phyloP scores from a whole-genome alignment of 2,888 invertebrate species.

The Aromia moschata region DNA sequence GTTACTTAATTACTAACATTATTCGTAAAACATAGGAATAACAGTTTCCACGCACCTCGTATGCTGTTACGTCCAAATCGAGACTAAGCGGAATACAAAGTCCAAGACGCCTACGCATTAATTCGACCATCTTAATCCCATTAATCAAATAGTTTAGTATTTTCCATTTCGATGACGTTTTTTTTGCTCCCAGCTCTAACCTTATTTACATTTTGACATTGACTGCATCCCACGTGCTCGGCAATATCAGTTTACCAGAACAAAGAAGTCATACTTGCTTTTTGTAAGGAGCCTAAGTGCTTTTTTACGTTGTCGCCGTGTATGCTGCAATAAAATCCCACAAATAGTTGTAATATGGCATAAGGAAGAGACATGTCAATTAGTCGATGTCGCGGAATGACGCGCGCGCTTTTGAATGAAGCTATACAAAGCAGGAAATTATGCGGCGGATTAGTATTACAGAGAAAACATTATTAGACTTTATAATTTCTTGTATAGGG shows the following conservation, averaged over 20 bases:
- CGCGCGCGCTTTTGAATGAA: no score
- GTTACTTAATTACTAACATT: no score
- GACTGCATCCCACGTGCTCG: slow-evolving; percentile 7
- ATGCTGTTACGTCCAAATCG: no score
- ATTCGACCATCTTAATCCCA: background rate
- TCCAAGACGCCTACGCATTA: no score
- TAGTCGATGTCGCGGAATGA: background rate
- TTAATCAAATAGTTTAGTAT: slow-evolving; percentile 2
- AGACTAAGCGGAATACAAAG: no score
- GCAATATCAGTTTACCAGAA: slow-evolving; percentile 4
- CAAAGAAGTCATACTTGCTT: slow-evolving; percentile 12
- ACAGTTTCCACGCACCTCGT: no score
- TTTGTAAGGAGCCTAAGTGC: background rate
- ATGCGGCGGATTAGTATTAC: no score
- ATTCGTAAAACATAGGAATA: no score
- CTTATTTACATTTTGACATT: slow-evolving; percentile 13
- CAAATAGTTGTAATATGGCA: slow-evolving; percentile 33
- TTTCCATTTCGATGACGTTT: slow-evolving; percentile 7
- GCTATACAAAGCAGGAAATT: no score
- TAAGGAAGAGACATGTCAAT: slow-evolving; percentile 17
- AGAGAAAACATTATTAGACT: no score
- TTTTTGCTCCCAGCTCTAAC: background rate
- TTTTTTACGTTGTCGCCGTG: background rate
- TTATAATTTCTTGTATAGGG: no score
- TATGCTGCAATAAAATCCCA: slow-evolving; percentile 34